Percentiles rank a stretch among this genome's conserved stretches.
Evolutionary conservation across 2,113 vertebrate species (phyloP).

Genomic region (Turnix velox): DNA sequence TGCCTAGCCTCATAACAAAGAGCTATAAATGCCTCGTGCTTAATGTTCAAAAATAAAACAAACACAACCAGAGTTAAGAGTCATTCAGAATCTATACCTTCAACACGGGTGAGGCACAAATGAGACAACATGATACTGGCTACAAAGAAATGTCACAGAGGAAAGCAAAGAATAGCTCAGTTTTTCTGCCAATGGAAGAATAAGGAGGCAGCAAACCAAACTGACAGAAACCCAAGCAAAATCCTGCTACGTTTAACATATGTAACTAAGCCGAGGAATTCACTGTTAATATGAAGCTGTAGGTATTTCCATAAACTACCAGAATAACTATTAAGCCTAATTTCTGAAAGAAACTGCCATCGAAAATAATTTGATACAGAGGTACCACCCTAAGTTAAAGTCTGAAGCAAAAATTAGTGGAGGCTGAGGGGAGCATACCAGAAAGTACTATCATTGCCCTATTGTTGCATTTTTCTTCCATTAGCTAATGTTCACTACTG

Average conservation of each 20-base stretch:
- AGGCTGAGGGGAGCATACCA: neutral
- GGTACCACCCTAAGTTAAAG: neutral
- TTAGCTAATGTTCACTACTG: neutral
- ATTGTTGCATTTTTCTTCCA: neutral
- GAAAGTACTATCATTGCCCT: accelerated
- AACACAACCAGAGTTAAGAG: neutral
- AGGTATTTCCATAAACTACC: neutral
- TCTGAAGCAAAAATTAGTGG: neutral
- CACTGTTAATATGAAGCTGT: neutral
- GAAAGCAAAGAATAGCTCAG: neutral
- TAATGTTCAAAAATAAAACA: neutral
- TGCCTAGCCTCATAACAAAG: neutral
- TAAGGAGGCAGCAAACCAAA: neutral
- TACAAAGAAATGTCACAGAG: neutral
- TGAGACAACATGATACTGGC: neutral
- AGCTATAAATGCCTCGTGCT: neutral
- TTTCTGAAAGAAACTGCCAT: neutral
- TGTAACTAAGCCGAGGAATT: neutral
- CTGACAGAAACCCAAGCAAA: neutral
- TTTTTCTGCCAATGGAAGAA: neutral
- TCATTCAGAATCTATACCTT: neutral
- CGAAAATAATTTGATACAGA: neutral
- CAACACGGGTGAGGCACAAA: neutral
- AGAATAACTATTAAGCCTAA: neutral
- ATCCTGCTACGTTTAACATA: neutral